Conservation (phyloP, 2,113 vertebrate species). For the Otis tarda region DNA sequence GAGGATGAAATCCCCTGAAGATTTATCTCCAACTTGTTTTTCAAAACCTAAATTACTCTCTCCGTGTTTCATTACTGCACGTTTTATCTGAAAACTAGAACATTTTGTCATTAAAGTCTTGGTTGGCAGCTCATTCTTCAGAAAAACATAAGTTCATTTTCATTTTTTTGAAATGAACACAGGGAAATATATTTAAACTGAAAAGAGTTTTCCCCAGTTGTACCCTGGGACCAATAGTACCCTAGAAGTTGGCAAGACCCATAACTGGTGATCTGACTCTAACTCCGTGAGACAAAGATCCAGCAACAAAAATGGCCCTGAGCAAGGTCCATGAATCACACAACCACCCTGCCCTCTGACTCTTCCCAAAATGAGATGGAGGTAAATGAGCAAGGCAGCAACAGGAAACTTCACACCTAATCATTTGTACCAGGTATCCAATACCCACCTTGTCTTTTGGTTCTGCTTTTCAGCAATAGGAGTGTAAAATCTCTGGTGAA, state of each 20-base stretch:
- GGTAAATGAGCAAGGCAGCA: background rate
- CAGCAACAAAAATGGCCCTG: background rate
- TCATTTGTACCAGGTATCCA: background rate
- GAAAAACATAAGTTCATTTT: background rate
- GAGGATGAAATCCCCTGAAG: background rate
- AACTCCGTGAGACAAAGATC: background rate
- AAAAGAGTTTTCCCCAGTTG: background rate
- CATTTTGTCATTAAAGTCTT: background rate
- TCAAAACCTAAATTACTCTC: background rate
- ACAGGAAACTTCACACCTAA: background rate
- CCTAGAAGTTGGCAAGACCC: background rate
- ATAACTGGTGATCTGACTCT: background rate
- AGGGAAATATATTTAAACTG: background rate
- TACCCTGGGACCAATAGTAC: background rate
- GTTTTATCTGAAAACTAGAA: background rate
- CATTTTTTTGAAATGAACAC: background rate
- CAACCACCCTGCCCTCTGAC: accelerated
- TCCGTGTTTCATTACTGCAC: background rate
- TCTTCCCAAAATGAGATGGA: background rate
- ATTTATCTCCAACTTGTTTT: background rate
- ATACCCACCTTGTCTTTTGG: background rate
- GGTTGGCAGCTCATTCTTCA: background rate
- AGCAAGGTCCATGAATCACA: background rate
- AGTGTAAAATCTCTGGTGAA: background rate
- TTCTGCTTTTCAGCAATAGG: background rate